A percentile compares a stretch with the other conserved stretches of the same genome.
Conservation (phyloP, 2,113 vertebrate genomes). For the Gasterosteus aculeatus region DNA sequence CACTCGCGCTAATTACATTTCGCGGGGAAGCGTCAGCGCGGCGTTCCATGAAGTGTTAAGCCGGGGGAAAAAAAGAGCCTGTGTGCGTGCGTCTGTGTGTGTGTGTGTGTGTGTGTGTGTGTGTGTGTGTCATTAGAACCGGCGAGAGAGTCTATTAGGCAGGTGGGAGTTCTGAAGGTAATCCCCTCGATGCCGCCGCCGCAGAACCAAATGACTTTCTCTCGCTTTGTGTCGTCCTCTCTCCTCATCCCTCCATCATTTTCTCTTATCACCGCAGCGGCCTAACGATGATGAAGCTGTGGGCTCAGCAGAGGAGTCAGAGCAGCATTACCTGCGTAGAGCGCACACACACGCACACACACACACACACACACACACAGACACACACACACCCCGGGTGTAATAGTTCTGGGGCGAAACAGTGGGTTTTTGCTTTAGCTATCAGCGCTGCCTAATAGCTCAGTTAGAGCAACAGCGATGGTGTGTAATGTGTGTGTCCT, state of each 20-base stretch:
- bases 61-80: conserved; percentile 10
- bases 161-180: conserved; percentile 58
- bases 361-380: conserved; percentile 21
- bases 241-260: conserved; percentile 63
- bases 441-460: conserved; percentile 53
- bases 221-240: conserved; percentile 28
- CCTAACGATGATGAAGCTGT: conserved; percentile 80
- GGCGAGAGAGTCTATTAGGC: conserved; percentile 59
- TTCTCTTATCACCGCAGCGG: conserved; percentile 67
- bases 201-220: conserved; percentile 55
- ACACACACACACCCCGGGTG: background rate
- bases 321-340: conserved; percentile 55
- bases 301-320: conserved; percentile 74
- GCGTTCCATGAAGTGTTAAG: conserved; percentile 16
- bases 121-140: conserved; percentile 41
- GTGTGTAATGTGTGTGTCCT: conserved; percentile 35
- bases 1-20: background rate
- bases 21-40: background rate
- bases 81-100: conserved; percentile 7
- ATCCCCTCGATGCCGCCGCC: conserved; percentile 59
- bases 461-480: conserved; percentile 42
- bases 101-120: background rate
- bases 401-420: conserved; percentile 43
- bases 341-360: conserved; percentile 22
- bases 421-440: conserved; percentile 43